Evolutionary conservation across 2,888 invertebrate species (phyloP), one percentile per base, ranked within the genome.

Genomic region (Philopedon plagiatum): DNA sequence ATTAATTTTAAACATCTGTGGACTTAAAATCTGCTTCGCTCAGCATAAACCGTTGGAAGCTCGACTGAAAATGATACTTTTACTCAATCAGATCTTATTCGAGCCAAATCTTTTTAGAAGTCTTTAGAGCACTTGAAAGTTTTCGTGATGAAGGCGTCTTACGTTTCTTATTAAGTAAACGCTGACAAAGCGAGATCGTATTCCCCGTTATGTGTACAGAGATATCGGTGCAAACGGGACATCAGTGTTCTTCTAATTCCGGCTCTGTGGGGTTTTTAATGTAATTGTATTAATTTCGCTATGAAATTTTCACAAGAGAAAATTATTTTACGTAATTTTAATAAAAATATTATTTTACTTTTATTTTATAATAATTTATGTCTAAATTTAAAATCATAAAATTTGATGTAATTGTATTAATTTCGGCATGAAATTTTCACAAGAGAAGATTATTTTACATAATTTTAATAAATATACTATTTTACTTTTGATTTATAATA

Each of bases 121-220:
- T 54, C 54, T 61, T 69, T 69, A 69, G 62, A 61, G 69, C 69
- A 69, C 69, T 70, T 63, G 70, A 70, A 70, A 70, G 63, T 70
- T 70, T 62, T 70, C 70, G 62, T 64, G 57, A 58, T 62, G 63
- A 23, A 62, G 62, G 63, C 63, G 39, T 70, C 70, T 63, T 70
- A 70, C 70, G 70, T 63, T 70, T 58, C 70, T 70, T 70, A 70
- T 70, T 70, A 70, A 57, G 62, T 57, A 70, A 70, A 70, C 63
- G 70, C 70, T 63, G 62, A 70, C 70, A 62, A 57, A 57, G 70
- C 70, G 21, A 39, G 37, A 29, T 54, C 51, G 19, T 63, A 51
- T 46, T 63, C 15, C 49, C 51, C 37, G 51, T 63, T 63, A 63
- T n/a, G n/a, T 39, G 15, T 63, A 32, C 26, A 32, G 39, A 56